Evolutionary conservation across 2,888 invertebrate species (phyloP), one percentile per base, ranked within the genome.

Genomic region (Siphlonurus alternatus): DNA sequence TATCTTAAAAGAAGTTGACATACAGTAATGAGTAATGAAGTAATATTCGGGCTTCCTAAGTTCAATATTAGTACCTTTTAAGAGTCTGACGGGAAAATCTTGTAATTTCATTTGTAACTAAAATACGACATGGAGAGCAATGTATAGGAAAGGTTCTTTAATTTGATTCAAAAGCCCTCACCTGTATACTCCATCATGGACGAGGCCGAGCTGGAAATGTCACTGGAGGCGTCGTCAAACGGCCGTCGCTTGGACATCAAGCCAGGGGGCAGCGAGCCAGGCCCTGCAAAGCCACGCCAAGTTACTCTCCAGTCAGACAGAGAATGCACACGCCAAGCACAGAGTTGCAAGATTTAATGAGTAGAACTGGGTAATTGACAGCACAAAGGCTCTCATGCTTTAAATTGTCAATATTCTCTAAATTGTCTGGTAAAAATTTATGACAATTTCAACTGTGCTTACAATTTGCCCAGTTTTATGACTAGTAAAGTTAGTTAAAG

Each of bases 191-290:
- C 72, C 68, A 72, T 87, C 82, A 89, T 89, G 72, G 88, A 90
- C 77, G 86, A 88, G 71, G 87, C 85, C 67, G 88, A 87, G 71
- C 88, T 88, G 73, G 88, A 88, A 72, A 89, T 88, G 79, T 92
- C 91, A 76, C 91, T 91, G 73, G 87, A 83, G 69, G 85, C 86
- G 74, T 88, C 88, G 73, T 87, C 87, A 72, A 84, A 86, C 70
- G 82, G 80, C 71, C 81, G 78, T 65, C 82, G 76, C 78, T 84
- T 88, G 73, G 85, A 86, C 83, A 84, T 87, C 75, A 83, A 82
- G 74, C 85, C 89, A 70, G 87, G 88, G 71, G 84, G 86, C 70
- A 89, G 77, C 64, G 88, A 88, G 65, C 88, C 88, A 66, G 90
- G 92, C 72, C 93, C 76, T 72, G 62, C 7, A 67, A 66, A 59